Evolutionary conservation across 2,113 vertebrate genomes (phyloP), one percentile per base, ranked within the genome.

Genomic region (Aplodontia rufa): DNA sequence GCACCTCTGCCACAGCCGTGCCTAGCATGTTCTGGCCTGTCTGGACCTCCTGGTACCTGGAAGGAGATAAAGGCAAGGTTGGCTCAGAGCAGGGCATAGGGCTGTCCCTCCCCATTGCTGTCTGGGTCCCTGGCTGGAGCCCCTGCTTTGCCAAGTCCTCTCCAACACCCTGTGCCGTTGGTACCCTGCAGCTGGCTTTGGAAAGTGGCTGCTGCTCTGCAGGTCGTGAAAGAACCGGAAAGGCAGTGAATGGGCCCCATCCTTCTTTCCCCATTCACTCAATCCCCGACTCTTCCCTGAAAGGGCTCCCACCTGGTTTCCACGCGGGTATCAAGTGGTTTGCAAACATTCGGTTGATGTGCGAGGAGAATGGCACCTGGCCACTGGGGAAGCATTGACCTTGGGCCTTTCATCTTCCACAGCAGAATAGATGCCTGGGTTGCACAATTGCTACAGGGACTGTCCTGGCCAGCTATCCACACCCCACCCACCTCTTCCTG

Each of bases 31-130:
- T 97, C 98, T 91, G 98, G 0, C 97, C 97, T 53, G 0, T 96
- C 96, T 99, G 99, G 96, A 99, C 98, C 42, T 97, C 97, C 97
- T 98, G 98, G 0, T 98, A 98, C 95, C 98, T 99, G 3, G 0
- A 0, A 2, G 12, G 83, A 94, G 55, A 91, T 91, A 93, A 40
- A 82, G 0, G 0, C 53, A 13, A 4, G 0, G 0, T 2, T 30
- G 78, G 17, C 19, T 20, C 53, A 26, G 20, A 2, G 26, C 24
- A 0, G 74, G 62, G 35, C 11, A 1, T 3, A 12, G 68, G 62
- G 35, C 47, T 5, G 4, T 1, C 42, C 40, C 10, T 40, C 53
- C 76, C 49, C 14, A 1, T 13, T 0, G 0, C 49, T 35, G 10
- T 16, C 62, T 32, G 0, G 5, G 20, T 5, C 6, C 42, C 37